Base-by-base conservation (phyloP, 2,797 vertebrate genomes). In the Avahi laniger region DNA sequence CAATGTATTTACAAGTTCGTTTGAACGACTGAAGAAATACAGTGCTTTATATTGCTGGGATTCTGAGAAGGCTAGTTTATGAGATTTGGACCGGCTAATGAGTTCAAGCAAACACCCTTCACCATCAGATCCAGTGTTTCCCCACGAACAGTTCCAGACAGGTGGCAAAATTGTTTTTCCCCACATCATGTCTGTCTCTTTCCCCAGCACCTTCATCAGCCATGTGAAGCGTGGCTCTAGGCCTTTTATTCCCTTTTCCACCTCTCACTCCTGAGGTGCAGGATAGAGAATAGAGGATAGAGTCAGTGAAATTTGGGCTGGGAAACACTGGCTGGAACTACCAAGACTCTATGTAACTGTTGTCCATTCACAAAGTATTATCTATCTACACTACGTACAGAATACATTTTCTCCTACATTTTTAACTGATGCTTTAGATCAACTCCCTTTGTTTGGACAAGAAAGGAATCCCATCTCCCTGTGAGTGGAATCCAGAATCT, bases 1-100 rank as follows among this genome's bases (percentile, higher is more conserved):
- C 87, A 95, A 97, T 95, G 94, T 98, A 98, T 98, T 98, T 98
- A 98, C 98, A 98, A 98, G 97, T 97, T 98, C 98, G 96, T 94
- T 93, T 96, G 91, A 95, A 97, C 85, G 92, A 97, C 94, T 91
- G 96, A 94, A 97, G 98, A 97, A 98, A 97, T 98, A 98, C 96
- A 98, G 97, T 98, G 97, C 96, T 97, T 98, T 96, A 85, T 98
- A 98, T 98, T 98, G 98, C 98, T 98, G 98, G 98, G 93, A 75
- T 98, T 98, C 96, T 38, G 89, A 98, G 95, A 98, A 98, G 98
- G 97, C 98, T 96, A 95, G 96, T 97, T 98, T 94, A 96, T 85
- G 96, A 95, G 96, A 97, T 98, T 94, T 98, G 97, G 97, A 97
- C 97, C 79, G 65, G 96, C 95, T 95, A 96, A 96, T 54, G 86